Evolutionary conservation across 2,888 invertebrate genomes (phyloP), one percentile per base, ranked within the genome.

Genomic region (Eudemis profundana): DNA sequence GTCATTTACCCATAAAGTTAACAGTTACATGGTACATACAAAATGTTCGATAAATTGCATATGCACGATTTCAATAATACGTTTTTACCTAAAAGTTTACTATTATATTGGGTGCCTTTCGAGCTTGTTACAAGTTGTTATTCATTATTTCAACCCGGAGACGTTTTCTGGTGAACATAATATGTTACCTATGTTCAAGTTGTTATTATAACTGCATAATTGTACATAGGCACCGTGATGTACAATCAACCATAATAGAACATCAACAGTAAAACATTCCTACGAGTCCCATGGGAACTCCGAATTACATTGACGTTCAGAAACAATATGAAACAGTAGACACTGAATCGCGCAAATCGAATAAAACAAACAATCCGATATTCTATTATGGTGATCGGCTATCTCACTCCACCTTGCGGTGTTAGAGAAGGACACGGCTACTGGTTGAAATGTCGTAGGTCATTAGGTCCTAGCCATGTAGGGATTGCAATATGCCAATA

Each of bases 381-480:
- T 89, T 90, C 90, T 90, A 87, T 88, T 89, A 90, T 88, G 86
- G 89, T 71, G 76, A 81, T 87, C 78, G 70, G 60, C 75, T 78
- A 68, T 87, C 84, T 78, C 74, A 74, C 74, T 89, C 82, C 68
- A 73, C 62, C 84, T 51, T 72, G 68, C 66, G 59, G 66, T 53
- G 73, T 73, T 69, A 72, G 84, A 87, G 76, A 72, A 75, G 78
- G 90, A 89, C 71, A 63, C 76, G 62, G 78, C 73, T 82, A 85
- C 80, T 82, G 83, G 89, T 89, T 90, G 87, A 91, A 92, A 92
- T 89, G 92, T 92, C 91, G 85, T 86, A 91, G 92, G 92, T 91
- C 92, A 91, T 90, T 90, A 91, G 92, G 91, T 90, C 84, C 88
- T 74, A 72, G 75, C 91, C 89, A 85, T 89, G 85, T 90, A 90